Conservation (phyloP, 2,113 vertebrate genomes). For the Cranoglanis bouderius region DNA sequence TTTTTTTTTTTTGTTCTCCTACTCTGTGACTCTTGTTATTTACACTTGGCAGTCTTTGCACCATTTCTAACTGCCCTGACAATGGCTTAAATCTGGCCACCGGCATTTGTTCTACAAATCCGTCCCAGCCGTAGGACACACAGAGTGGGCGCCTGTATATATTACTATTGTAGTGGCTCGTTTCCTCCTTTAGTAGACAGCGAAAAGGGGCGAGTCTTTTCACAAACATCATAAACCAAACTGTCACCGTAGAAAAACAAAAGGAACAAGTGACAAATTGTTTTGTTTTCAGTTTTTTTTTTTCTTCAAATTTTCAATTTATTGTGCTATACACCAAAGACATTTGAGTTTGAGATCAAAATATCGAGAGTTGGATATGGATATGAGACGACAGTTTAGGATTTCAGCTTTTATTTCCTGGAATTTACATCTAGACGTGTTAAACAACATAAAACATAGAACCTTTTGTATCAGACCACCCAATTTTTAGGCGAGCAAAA, state of each 20-base stretch:
- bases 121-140: conserved; percentile 12
- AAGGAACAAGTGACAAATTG: not conserved
- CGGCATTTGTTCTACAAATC: conserved; percentile 24
- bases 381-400: no score
- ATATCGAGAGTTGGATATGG: no score
- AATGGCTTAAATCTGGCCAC: conserved; percentile 23
- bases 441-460: no score
- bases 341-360: no score
- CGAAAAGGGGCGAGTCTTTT: not conserved
- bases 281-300: no score
- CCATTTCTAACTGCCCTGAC: not conserved
- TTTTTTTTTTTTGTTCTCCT: not conserved
- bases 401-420: no score
- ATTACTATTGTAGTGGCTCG: conserved; percentile 26
- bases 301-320: no score
- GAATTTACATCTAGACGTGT: no score
- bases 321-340: no score
- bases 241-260: not conserved
- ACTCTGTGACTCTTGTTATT: not conserved
- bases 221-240: conserved; percentile 16
- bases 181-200: conserved; percentile 18
- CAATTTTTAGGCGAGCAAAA: no score
- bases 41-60: conserved; percentile 13
- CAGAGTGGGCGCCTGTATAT: conserved; percentile 9
- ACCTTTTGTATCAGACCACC: no score